phyloP scores from a whole-genome alignment of 2,113 vertebrate genomes.

The Mobula birostris region DNA sequence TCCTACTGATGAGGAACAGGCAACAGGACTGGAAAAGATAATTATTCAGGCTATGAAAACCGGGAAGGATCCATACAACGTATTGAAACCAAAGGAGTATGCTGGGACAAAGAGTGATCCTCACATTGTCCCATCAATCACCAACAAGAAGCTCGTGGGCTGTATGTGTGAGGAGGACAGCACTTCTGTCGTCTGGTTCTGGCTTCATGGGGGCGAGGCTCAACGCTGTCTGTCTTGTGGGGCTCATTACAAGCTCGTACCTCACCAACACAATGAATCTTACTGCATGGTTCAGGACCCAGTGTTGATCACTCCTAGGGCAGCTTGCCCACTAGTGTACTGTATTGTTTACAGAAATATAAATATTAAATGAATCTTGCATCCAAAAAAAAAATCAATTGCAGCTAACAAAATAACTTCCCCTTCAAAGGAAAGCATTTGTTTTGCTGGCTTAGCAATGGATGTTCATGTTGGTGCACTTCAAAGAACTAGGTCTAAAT shows the following conservation, averaged over 20 bases:
- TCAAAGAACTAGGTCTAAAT: background rate
- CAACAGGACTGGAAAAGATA: constrained; percentile 70
- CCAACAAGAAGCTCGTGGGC: constrained; percentile 74
- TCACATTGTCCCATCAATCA: constrained; percentile 74
- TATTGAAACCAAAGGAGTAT: constrained; percentile 65
- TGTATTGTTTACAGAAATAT: background rate
- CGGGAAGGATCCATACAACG: constrained; percentile 71
- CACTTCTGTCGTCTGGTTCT: constrained; percentile 74
- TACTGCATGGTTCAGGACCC: background rate
- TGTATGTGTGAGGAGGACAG: constrained; percentile 86
- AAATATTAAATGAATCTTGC: background rate
- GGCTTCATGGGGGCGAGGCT: constrained; percentile 73
- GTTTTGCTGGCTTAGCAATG: background rate
- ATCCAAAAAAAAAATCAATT: too few species aligned
- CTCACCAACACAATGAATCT: constrained; percentile 51
- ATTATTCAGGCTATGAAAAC: constrained; percentile 59
- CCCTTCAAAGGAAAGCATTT: too few species aligned
- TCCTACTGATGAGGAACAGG: constrained; percentile 74
- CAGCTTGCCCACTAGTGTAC: too few species aligned
- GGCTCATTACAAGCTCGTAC: constrained; percentile 71
- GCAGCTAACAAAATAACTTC: too few species aligned
- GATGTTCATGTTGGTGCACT: background rate
- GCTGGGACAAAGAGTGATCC: constrained; percentile 75
- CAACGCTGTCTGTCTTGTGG: constrained; percentile 80
- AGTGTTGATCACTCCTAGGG: background rate